phyloP scores from a whole-genome alignment of 2,113 vertebrate genomes.

The Laticauda colubrina region DNA sequence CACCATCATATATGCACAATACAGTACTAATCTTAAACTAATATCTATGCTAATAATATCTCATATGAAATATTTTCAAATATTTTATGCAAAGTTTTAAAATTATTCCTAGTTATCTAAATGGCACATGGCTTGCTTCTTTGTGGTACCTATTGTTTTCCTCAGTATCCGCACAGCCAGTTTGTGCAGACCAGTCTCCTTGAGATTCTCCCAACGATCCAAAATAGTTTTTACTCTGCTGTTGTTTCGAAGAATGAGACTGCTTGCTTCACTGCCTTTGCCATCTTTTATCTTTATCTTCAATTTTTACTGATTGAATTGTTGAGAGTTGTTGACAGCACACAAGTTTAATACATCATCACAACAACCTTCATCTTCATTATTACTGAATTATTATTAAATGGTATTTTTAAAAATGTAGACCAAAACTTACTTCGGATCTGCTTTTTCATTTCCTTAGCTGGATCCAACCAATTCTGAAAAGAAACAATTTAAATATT shows the following conservation, averaged over 20 bases:
- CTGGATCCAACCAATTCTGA: conserved; percentile 95
- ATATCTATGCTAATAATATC: not conserved
- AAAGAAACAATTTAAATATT: conserved; percentile 64
- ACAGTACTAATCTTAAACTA: not conserved
- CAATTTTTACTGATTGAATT: not conserved
- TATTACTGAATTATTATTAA: not conserved
- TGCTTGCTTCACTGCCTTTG: not conserved
- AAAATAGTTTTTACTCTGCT: not conserved
- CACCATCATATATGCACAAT: not conserved
- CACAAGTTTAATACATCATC: not conserved
- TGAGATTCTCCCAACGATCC: not conserved
- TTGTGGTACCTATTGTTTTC: not conserved
- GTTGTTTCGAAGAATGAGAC: not conserved
- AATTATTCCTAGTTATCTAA: not conserved
- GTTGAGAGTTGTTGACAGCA: not conserved
- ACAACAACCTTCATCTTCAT: not conserved
- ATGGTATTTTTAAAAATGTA: not conserved
- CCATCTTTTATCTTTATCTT: not conserved
- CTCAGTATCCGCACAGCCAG: not conserved
- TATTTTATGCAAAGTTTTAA: not conserved
- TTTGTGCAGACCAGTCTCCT: not conserved
- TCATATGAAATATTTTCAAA: not conserved
- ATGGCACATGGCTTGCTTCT: not conserved
- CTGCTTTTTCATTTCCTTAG: conserved; percentile 97
- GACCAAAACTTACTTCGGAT: conserved; percentile 84